phyloP scores from a whole-genome alignment of 2,888 invertebrate genomes.

The Dolichomitus sp. region DNA sequence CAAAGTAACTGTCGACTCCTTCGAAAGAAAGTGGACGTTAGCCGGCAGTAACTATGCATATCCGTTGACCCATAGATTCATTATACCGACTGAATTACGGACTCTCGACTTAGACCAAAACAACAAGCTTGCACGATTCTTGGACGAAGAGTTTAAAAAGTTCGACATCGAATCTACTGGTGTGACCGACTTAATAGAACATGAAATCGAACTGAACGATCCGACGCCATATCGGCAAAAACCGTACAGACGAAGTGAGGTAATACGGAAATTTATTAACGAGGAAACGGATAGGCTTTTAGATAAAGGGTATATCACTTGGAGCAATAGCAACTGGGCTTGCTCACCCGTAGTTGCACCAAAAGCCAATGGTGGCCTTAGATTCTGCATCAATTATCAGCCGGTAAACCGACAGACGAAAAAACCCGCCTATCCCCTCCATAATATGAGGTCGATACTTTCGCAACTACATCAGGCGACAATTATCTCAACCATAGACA shows the following conservation, averaged over 20 bases:
- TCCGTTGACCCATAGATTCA: too few relatives aligned
- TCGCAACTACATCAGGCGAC: constrained; percentile 57
- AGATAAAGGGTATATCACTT: too few relatives aligned
- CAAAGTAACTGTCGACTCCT: constrained; percentile 24
- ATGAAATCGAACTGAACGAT: constrained; percentile 52
- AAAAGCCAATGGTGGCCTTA: constrained; percentile 22
- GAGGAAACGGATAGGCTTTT: constrained; percentile 33
- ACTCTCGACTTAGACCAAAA: too few relatives aligned
- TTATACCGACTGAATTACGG: too few relatives aligned
- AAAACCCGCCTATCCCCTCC: constrained; percentile 54
- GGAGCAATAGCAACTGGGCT: constrained; percentile 60
- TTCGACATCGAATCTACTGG: constrained; percentile 59
- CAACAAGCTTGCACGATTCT: too few relatives aligned
- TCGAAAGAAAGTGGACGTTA: too few relatives aligned
- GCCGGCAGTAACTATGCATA: constrained; percentile 45
- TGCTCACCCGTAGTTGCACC: constrained; percentile 57
- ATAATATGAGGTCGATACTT: constrained; percentile 58
- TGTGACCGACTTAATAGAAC: constrained; percentile 45
- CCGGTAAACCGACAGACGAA: constrained; percentile 50
- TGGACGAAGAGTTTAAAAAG: constrained; percentile 49
- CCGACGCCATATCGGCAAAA: constrained; percentile 49
- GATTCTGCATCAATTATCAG: constrained; percentile 55
- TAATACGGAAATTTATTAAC: constrained; percentile 41
- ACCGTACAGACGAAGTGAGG: constrained; percentile 58
- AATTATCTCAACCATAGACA: constrained; percentile 57